Evolutionary conservation across 2,113 vertebrate genomes (phyloP), one percentile per base, ranked within the genome.

Genomic region (Nycticryphes semicollaris): DNA sequence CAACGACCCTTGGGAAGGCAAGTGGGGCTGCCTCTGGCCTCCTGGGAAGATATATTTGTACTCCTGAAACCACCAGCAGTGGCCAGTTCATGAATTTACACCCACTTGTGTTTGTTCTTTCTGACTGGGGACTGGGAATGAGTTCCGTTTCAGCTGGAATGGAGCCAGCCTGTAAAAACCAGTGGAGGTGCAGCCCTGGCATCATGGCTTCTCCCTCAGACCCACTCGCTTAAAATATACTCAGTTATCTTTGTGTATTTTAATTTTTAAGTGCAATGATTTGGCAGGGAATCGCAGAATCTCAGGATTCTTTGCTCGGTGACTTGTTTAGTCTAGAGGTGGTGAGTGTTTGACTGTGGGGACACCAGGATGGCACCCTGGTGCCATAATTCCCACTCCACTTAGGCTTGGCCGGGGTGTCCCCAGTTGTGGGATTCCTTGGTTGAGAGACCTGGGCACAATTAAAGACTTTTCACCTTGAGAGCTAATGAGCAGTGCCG

Each of bases 261-360:
- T 35, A 28, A 45, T 80, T 64, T 64, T 64, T 14, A 54, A 64
- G 79, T 7, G 0, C 35, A 31, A 12, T 3, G 22, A 39, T 59
- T 78, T 41, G 70, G 35, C 91, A 45, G 62, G 33, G 66, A 73
- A 37, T 45, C 51, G 50, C 4, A 2, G 16, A 48, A 3, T 45
- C 51, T 62, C 4, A 2, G 14, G 51, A 3, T 2, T 17, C 91
- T 88, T 53, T 60, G 72, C 84, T 93, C 0, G 0, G 12, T 56
- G 89, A 37, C 70, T 51, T 86, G 88, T 96, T 97, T 88, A 91
- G 93, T 91, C 89, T 96, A 62, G 64, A 57, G 56, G 57, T 24
- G 77, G 80, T 57, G 91, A 84, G 63, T n/a, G 66, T 82, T 64
- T 82, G 86, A 11, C 68, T 51, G 37, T 0, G 2, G 77, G 73